Evolutionary conservation across 2,888 invertebrate species (phyloP).

Genomic region (Heteropelma amictum): DNA sequence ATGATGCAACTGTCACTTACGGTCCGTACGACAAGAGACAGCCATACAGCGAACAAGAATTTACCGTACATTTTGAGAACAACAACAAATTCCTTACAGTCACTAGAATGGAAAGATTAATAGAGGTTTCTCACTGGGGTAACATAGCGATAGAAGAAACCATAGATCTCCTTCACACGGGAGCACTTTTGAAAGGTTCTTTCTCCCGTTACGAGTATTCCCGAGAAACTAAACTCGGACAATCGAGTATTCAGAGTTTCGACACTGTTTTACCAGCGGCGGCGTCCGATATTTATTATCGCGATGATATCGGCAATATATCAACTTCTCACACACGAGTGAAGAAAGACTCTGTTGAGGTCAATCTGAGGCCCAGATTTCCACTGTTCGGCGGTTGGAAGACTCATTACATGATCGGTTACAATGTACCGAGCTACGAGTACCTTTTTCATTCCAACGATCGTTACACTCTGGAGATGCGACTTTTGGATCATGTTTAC

Average conservation of each 20-base stretch:
- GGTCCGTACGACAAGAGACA: conserved; percentile 91
- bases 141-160: conserved; percentile 98
- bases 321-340: conserved; percentile 96
- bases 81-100: conserved; percentile 98
- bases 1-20: conserved; percentile 90
- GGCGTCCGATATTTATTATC: conserved; percentile 97
- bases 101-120: conserved; percentile 88
- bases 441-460: conserved; percentile 91
- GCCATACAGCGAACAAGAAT: conserved; percentile 81
- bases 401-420: conserved; percentile 97
- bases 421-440: conserved; percentile 98
- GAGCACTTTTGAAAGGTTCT: conserved; percentile 91
- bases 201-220: conserved; percentile 99
- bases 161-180: conserved; percentile 94
- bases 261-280: conserved; percentile 92
- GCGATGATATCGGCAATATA: conserved; percentile 99
- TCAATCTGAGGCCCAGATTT: conserved; percentile 97
- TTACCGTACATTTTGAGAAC: conserved; percentile 95
- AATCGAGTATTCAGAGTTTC: conserved; percentile 94
- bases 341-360: conserved; percentile 94
- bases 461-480: conserved; percentile 92
- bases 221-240: conserved; percentile 91
- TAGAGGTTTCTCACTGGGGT: conserved; percentile 99
- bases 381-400: conserved; percentile 99
- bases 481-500: conserved; percentile 96